Conservation (phyloP, 2,797 vertebrate species). For the Myiotriccus ornatus region DNA sequence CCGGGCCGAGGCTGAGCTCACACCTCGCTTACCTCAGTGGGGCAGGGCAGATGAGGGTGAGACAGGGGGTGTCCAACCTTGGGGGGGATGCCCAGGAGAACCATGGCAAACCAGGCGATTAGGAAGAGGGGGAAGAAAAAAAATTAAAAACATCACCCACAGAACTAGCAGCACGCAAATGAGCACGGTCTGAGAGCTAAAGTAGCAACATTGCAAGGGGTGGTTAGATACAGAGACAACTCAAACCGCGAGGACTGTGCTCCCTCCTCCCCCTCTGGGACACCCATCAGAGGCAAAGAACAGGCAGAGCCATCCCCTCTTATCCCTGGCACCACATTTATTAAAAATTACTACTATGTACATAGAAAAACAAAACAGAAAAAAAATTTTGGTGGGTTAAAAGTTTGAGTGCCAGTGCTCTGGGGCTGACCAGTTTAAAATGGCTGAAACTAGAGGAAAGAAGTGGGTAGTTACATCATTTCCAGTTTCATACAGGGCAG, state of each 20-base stretch:
- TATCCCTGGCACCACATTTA: conserved; percentile 75
- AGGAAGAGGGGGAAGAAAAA: too few species aligned
- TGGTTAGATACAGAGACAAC: accelerated
- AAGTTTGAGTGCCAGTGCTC: conserved; percentile 22
- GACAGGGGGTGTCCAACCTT: accelerated
- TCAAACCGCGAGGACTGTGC: accelerated
- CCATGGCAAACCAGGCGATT: accelerated
- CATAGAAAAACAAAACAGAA: conserved; percentile 62
- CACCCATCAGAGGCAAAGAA: background rate
- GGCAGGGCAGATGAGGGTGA: accelerated
- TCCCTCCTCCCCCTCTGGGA: background rate
- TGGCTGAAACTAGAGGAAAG: conserved; percentile 9
- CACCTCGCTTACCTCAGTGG: background rate
- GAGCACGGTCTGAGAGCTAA: background rate
- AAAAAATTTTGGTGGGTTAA: background rate
- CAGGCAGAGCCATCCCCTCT: background rate
- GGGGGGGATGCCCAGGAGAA: accelerated
- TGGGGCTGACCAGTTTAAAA: background rate
- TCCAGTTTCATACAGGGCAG: conserved; percentile 64
- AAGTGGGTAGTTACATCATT: conserved; percentile 41
- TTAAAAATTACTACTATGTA: conserved; percentile 79
- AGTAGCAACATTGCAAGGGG: accelerated
- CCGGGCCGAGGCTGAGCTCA: background rate
- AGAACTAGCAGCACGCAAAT: accelerated
- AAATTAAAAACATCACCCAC: accelerated